Evolutionary conservation across 2,113 vertebrate genomes (phyloP).

Genomic region (Elephantulus edwardii): DNA sequence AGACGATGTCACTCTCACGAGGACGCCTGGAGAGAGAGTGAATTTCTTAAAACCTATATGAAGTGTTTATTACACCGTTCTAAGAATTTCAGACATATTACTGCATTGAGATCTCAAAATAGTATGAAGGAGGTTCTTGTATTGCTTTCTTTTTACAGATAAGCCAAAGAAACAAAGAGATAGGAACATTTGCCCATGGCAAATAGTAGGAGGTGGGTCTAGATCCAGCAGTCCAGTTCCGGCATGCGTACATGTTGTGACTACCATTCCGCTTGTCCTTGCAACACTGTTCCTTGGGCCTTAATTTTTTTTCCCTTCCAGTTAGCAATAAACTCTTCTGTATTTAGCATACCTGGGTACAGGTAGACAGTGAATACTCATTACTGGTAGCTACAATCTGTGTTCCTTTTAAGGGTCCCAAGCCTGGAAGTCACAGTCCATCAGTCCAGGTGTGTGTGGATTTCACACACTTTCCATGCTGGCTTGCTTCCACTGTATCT

Average conservation of each 20-base stretch:
- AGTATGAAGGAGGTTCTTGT: neutral
- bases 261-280: neutral
- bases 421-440: neutral
- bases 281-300: too few relatives aligned
- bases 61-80: neutral
- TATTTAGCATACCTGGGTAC: neutral
- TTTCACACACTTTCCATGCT: neutral
- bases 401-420: neutral
- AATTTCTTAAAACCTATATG: neutral
- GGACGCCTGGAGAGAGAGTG: too few relatives aligned
- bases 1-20: too few relatives aligned
- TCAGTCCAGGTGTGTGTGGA: neutral
- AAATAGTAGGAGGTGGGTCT: neutral
- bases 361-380: too few relatives aligned
- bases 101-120: neutral
- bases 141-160: neutral
- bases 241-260: neutral
- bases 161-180: neutral
- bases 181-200: neutral
- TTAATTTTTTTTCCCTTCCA: neutral
- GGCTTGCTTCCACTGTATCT: neutral
- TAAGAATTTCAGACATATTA: neutral
- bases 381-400: neutral
- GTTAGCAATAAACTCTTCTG: neutral
- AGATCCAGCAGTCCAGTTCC: neutral